phyloP scores from a whole-genome alignment of 2,888 invertebrate genomes.

The Lithophane socia region DNA sequence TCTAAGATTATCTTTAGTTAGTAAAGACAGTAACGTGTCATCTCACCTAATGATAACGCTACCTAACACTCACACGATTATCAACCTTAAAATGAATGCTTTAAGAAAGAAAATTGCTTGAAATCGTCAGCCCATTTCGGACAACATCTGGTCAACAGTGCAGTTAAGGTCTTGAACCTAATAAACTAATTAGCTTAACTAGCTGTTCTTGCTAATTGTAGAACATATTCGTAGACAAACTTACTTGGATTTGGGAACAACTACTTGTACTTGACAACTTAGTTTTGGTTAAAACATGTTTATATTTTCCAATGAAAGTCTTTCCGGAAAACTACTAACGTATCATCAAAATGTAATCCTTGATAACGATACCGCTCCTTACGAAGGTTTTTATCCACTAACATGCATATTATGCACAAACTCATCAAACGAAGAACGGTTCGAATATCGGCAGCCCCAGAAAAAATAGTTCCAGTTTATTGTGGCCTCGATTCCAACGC shows the following conservation, averaged over 20 bases:
- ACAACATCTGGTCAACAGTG: constrained; percentile 54
- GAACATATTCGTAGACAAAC: constrained; percentile 15
- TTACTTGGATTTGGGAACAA: neutral
- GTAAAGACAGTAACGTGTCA: constrained; percentile 19
- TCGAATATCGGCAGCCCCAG: neutral
- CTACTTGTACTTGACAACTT: neutral
- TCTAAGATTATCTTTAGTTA: constrained; percentile 33
- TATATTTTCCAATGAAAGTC: neutral
- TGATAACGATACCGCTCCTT: neutral
- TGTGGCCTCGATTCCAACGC: neutral
- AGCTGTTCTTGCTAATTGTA: constrained; percentile 29
- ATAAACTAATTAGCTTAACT: constrained; percentile 46
- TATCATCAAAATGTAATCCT: neutral
- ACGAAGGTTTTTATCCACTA: neutral
- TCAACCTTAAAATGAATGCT: neutral
- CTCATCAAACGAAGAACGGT: neutral
- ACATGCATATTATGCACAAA: neutral
- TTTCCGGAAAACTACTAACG: no score
- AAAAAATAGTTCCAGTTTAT: neutral
- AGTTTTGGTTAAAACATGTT: neutral
- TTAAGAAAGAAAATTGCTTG: constrained; percentile 19
- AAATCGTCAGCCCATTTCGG: neutral
- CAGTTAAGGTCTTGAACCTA: constrained; percentile 33
- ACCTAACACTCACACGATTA: neutral
- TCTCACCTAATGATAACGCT: constrained; percentile 37